Evolutionary conservation across 1,140 invertebrate species (phyloP), one percentile per base, ranked within the genome.

Genomic region (Oryctes rhinoceros): DNA sequence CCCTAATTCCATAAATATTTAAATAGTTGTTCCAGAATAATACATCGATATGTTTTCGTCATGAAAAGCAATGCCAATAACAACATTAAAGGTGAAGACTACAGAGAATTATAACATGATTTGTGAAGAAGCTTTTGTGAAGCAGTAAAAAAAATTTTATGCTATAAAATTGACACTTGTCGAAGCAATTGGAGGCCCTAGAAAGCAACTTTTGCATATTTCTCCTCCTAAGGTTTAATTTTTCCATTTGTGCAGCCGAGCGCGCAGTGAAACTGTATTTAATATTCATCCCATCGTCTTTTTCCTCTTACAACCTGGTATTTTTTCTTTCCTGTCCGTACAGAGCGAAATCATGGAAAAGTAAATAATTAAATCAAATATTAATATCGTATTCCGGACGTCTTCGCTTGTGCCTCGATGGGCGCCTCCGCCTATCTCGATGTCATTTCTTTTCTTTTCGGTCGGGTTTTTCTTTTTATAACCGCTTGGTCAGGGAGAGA

Each of bases 311-410:
- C 30, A 18, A 67, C 20, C 18, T 35, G 49, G 49, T 13, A 53
- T 67, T 67, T 67, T 67, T 7, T 24, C 65, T 67, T 67, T 67
- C 53, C 53, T 20, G 20, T 67, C 65, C 30, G n/a, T 13, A 30
- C 24, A 18, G 18, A 67, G 35, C 20, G 30, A 67, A 20, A 67
- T 35, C 18, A 24, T 24, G 20, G 20, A 35, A 30, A 67, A 67
- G 65, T 35, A 67, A 67, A 67, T 67, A 67, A 67, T 67, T 67
- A 67, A 67, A 67, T 67, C 65, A 67, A 67, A 67, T 67, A 24
- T 24, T 67, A 67, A 67, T 67, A 67, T 35, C 65, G 65, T 67
- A 35, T 67, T 67, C 65, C 30, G 49, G n/a, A 53, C 49, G 18
- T 67, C 18, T 67, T 18, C 65, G n/a, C 24, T 35, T 53, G 9